These are phyloP conservation scores for Polydrusus tereticollis DNA, from an alignment of 2,888 invertebrate genomes.

Conservation along the genomic window DNA sequence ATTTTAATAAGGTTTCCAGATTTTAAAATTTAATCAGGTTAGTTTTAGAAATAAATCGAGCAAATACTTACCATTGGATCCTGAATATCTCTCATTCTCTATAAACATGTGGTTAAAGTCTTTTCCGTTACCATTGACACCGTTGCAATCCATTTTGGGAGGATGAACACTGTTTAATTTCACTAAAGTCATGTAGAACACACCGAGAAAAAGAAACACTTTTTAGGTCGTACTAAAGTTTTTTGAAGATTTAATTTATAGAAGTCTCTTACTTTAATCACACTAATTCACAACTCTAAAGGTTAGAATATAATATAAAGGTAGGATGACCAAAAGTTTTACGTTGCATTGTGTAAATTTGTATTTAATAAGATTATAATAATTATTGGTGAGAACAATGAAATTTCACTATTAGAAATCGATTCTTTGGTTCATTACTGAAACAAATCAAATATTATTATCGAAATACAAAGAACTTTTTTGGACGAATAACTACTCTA, in stretches of 20 bases:
- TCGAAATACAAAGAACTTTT: background rate
- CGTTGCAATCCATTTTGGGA: conserved; percentile 57
- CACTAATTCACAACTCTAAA: background rate
- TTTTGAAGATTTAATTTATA: background rate
- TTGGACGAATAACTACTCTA: conserved; percentile 2
- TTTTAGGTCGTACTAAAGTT: background rate
- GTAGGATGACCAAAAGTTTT: too few species aligned
- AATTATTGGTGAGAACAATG: too few species aligned
- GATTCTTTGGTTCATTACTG: too few species aligned
- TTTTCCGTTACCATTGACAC: conserved; percentile 46
- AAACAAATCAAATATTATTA: too few species aligned
- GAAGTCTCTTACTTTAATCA: background rate
- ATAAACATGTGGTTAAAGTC: conserved; percentile 61
- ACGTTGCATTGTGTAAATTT: too few species aligned
- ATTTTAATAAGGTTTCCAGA: too few species aligned
- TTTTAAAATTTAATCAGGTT: too few species aligned
- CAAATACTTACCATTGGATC: conserved; percentile 27
- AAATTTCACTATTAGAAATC: too few species aligned
- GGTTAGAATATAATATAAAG: background rate
- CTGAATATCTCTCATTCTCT: conserved; percentile 58
- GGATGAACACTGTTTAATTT: conserved; percentile 31
- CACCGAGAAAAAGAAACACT: too few species aligned
- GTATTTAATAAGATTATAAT: too few species aligned
- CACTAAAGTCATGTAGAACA: conserved; percentile 42
- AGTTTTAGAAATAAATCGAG: too few species aligned